A percentile compares a stretch with the other conserved stretches of the same genome.
Conservation (phyloP, 2,797 vertebrate species). For the Hypotaenidia philippensis region DNA sequence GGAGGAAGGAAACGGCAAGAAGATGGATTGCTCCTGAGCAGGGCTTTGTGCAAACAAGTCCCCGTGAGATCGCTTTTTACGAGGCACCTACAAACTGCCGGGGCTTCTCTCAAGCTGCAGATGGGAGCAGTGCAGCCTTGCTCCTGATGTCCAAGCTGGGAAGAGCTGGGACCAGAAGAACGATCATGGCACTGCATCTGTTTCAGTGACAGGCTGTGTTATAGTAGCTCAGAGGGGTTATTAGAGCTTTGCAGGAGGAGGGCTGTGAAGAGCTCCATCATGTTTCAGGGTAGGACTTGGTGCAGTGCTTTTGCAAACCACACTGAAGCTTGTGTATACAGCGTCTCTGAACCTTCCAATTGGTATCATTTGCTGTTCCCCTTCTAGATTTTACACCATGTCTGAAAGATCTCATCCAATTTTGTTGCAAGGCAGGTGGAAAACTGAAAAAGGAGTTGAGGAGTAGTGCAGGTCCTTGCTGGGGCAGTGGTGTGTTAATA, state of each 20-base stretch:
- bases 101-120: neutral
- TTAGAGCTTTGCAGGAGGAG: neutral
- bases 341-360: neutral
- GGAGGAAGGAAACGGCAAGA: neutral
- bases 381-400: fast-evolving
- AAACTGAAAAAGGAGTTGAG: neutral
- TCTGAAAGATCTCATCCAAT: neutral
- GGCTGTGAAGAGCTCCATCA: neutral
- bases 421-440: neutral
- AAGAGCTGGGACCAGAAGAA: neutral
- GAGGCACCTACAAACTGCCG: neutral
- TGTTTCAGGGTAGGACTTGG: neutral
- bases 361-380: neutral
- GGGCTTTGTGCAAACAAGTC: neutral
- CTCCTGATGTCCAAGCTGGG: fast-evolving
- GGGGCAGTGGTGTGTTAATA: neutral
- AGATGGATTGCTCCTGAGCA: neutral
- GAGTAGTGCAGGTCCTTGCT: too few species aligned
- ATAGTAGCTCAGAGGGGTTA: neutral
- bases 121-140: neutral
- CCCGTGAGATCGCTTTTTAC: neutral
- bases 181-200: fast-evolving
- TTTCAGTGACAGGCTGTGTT: neutral
- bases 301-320: neutral
- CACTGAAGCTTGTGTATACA: neutral